A percentile compares a stretch with the other conserved stretches of the same genome.
phyloP scores from a whole-genome alignment of 1,140 invertebrate genomes.

The Nomia melanderi region DNA sequence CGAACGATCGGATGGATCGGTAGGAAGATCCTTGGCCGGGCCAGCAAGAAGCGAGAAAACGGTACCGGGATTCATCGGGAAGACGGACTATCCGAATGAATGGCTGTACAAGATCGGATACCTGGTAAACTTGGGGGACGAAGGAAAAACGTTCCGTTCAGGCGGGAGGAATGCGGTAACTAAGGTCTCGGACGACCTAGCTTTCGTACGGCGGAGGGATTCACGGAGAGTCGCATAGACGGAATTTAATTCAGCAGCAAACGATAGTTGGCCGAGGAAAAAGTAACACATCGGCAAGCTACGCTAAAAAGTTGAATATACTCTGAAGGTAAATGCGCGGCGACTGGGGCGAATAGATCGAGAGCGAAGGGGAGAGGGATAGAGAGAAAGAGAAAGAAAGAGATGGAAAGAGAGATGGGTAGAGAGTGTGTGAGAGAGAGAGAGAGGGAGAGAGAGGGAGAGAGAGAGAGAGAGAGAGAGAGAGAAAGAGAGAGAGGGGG shows the following conservation, averaged over 20 bases:
- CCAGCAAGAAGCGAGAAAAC: conserved; percentile 44
- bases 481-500: not conserved
- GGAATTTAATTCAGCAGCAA: not conserved
- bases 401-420: not conserved
- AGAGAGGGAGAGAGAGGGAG: not conserved
- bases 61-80: conserved; percentile 31
- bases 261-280: not conserved
- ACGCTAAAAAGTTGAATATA: not conserved
- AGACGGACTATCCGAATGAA: conserved; percentile 67
- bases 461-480: not conserved
- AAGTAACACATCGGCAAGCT: not conserved
- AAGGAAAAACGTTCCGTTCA: conserved; percentile 52
- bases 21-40: not conserved
- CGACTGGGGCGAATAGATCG: not conserved
- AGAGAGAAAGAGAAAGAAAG: not conserved
- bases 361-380: not conserved
- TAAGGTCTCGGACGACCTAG: conserved; percentile 12
- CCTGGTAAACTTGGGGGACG: conserved; percentile 57
- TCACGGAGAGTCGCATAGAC: not conserved
- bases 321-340: not conserved
- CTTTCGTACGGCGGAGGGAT: conserved; percentile 2
- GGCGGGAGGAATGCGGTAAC: conserved; percentile 27
- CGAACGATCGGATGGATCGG: not conserved
- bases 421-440: conserved; percentile 3
- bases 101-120: conserved; percentile 65